phyloP scores from a whole-genome alignment of 64 coral and sea anemone species.

The Hydrozoanthus tunicans region DNA sequence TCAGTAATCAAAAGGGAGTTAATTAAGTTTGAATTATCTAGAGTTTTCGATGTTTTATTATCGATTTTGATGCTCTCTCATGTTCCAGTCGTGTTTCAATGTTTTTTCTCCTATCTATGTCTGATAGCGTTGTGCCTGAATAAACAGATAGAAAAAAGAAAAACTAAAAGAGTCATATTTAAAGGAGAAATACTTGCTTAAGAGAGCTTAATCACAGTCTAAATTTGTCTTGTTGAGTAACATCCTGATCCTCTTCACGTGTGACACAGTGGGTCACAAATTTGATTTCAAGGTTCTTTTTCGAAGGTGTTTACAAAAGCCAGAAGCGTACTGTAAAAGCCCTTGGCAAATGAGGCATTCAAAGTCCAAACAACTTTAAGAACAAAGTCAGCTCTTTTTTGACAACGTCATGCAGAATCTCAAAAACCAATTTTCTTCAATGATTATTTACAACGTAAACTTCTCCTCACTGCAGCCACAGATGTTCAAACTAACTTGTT shows the following conservation, averaged over 20 bases:
- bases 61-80: neutral
- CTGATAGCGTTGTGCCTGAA: neutral
- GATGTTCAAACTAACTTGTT: neutral
- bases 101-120: neutral
- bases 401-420: constrained; percentile 12
- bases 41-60: neutral
- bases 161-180: neutral
- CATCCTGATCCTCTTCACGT: neutral
- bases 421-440: constrained; percentile 48
- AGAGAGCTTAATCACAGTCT: neutral
- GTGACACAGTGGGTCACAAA: neutral
- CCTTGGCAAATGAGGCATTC: neutral
- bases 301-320: neutral
- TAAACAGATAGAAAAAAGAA: neutral
- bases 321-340: neutral
- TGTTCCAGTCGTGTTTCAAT: neutral
- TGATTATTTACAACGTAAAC: constrained; percentile 40
- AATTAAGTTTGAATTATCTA: neutral
- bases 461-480: constrained; percentile 21
- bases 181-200: neutral
- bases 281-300: constrained; percentile 14
- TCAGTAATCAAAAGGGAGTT: neutral
- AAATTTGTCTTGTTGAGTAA: neutral
- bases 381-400: constrained; percentile 12
- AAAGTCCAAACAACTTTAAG: neutral